Conservation (phyloP, 1,140 invertebrate species). For the Zaprionus taronus region DNA sequence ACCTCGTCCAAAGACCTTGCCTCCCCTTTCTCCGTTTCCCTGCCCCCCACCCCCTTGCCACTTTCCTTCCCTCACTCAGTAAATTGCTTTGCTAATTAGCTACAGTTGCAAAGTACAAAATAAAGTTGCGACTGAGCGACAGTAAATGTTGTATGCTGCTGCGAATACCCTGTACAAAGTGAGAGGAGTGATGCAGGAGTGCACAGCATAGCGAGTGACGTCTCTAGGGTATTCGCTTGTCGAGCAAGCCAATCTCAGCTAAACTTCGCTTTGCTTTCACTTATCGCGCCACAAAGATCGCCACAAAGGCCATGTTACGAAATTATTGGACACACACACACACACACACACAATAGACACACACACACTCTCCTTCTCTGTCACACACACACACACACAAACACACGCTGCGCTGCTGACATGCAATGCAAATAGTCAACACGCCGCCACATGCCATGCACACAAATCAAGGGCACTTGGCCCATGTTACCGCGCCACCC, state of each 20-base stretch:
- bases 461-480: constrained; percentile 81
- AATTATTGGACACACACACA: constrained; percentile 73
- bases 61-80: background rate
- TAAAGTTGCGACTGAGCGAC: constrained; percentile 57
- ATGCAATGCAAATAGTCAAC: constrained; percentile 82
- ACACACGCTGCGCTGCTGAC: constrained; percentile 38
- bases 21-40: background rate
- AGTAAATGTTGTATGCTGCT: background rate
- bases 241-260: background rate
- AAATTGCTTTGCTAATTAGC: constrained; percentile 40
- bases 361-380: constrained; percentile 3
- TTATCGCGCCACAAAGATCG: constrained; percentile 76
- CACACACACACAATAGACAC: constrained; percentile 16
- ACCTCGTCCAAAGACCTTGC: constrained; percentile 37
- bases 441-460: constrained; percentile 80
- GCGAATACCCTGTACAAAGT: constrained; percentile 22
- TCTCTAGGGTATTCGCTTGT: constrained; percentile 5
- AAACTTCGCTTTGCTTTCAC: constrained; percentile 27
- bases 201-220: no score
- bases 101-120: constrained; percentile 43
- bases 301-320: constrained; percentile 82
- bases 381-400: constrained; percentile 10
- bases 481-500: constrained; percentile 45
- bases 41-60: background rate
- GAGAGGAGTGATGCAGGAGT: no score